Base-by-base conservation (phyloP, 2,797 vertebrate species). In the Typhlichthys subterraneus region DNA sequence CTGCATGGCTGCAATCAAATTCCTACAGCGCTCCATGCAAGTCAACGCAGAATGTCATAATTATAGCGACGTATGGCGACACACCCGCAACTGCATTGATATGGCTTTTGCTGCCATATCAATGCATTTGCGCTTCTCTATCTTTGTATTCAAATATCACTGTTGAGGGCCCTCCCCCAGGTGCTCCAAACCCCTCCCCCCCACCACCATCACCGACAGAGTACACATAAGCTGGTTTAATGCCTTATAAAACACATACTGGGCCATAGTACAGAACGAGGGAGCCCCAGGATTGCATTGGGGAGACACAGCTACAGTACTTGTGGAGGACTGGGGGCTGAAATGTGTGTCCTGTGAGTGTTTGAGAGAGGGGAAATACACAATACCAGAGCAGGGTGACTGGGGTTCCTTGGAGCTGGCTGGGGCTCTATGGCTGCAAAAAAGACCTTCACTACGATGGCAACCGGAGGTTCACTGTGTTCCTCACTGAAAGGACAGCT, bases 391-490 rank as follows among this genome's bases (percentile, higher is more conserved):
- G 88, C 84, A 88, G 90, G 86, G 88, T 91, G 92, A 92, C 88
- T 77, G 80, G 76, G 80, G 89, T 83, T 92, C 90, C 90, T 88
- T 91, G 90, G 92, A 91, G 91, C 88, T 90, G 89, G 88, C 89
- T 23, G 75, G 80, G 83, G 88, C 83, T 91, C 89, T 91, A 90
- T 88, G 88, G 87, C 89, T 90, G 87, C 89, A 83, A 92, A 42
- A 42, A 91, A 88, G 85, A 90, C 88, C 88, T 88, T 91, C 89
- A 91, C 90, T 89, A 90, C 88, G 92, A 94, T 92, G 91, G 93
- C 92, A 93, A 93, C 92, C 92, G 93, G 93, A 93, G 92, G 93
- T 94, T 93, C 93, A 89, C 84, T 92, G 84, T 93, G 92, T 93
- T 92, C 92, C 91, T 91, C 81, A 91, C 91, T 91, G 88, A 93